These are phyloP conservation scores for Tamias sibiricus DNA, from an alignment of 2,113 vertebrate species.

Conservation along the genomic window DNA sequence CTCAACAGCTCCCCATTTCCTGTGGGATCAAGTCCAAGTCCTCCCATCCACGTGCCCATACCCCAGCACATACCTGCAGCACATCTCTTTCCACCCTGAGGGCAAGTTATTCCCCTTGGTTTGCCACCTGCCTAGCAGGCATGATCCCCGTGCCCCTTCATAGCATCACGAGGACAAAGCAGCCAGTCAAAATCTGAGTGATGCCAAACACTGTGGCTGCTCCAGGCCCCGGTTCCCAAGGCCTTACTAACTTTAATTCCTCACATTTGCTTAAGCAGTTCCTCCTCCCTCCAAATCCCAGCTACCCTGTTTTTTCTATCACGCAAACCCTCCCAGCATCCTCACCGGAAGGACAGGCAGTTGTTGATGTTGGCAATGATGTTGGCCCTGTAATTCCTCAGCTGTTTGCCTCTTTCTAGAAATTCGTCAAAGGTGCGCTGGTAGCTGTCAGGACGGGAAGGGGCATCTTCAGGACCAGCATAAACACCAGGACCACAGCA, in stretches of 20 bases:
- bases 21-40: neutral
- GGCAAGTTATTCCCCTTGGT: too few relatives aligned
- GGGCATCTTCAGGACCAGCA: neutral
- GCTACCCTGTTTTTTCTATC: neutral
- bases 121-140: neutral
- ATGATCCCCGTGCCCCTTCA: neutral
- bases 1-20: neutral
- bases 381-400: constrained; percentile 82
- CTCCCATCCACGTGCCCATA: fast-evolving
- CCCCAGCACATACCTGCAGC: too few relatives aligned
- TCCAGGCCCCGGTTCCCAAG: neutral
- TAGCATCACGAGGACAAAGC: neutral
- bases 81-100: neutral
- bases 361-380: constrained; percentile 91
- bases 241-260: neutral
- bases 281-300: neutral
- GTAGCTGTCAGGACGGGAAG: constrained; percentile 86
- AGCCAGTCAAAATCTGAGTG: fast-evolving
- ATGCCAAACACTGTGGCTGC: fast-evolving
- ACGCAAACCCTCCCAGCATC: neutral
- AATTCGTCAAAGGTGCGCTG: constrained; percentile 87
- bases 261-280: neutral
- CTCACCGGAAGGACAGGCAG: constrained; percentile 92
- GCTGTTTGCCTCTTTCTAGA: constrained; percentile 84
- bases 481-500: fast-evolving